These are phyloP conservation scores for Blennius ocellaris DNA, from an alignment of 2,113 vertebrate genomes.

Conservation along the genomic window DNA sequence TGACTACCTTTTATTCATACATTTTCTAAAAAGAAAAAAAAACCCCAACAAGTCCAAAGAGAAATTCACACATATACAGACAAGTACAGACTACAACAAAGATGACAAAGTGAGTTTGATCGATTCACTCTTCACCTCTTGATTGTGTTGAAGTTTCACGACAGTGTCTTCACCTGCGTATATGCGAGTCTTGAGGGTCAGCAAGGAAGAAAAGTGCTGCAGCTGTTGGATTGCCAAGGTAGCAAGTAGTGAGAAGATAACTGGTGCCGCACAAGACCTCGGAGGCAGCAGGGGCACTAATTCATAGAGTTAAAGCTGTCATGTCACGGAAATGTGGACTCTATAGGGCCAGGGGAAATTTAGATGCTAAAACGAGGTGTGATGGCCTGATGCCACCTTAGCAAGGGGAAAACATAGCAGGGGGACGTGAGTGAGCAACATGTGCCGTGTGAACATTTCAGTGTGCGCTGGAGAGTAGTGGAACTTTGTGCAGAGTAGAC, in stretches of 20 bases:
- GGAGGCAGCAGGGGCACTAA: not conserved
- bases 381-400: not conserved
- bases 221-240: not conserved
- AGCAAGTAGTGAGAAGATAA: not conserved
- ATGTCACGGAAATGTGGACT: not conserved
- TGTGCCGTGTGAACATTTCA: conserved; percentile 3
- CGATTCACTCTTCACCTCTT: not conserved
- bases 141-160: not conserved
- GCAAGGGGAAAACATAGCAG: not conserved
- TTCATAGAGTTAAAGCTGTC: conserved; percentile 2
- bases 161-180: not conserved
- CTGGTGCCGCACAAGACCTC: not conserved
- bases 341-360: not conserved
- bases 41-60: too few relatives aligned
- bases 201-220: not conserved
- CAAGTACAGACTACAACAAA: not conserved
- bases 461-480: not conserved
- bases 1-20: too few relatives aligned
- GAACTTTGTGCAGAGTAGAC: not conserved
- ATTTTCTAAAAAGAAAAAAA: too few relatives aligned
- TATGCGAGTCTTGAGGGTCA: not conserved
- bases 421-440: not conserved
- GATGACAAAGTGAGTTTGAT: not conserved
- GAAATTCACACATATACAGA: too few relatives aligned
- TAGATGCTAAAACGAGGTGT: not conserved